phyloP scores from a whole-genome alignment of 2,113 vertebrate genomes.

The Propithecus coquereli region DNA sequence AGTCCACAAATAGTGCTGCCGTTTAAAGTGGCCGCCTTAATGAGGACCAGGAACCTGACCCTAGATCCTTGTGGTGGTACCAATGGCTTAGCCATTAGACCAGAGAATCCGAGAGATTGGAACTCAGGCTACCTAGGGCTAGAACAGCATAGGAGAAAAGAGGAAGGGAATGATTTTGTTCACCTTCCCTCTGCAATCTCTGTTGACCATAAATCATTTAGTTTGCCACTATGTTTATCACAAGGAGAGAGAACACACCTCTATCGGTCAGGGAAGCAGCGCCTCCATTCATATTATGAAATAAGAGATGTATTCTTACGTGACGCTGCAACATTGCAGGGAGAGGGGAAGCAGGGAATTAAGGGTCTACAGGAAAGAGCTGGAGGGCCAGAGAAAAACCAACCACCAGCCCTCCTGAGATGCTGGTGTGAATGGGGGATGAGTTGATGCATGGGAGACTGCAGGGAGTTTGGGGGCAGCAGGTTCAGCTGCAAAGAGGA shows the following conservation, averaged over 20 bases:
- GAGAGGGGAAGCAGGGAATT: background rate
- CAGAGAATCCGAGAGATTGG: no score
- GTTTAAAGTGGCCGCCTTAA: background rate
- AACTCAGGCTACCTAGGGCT: background rate
- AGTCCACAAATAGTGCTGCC: background rate
- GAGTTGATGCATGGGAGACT: rapidly evolving
- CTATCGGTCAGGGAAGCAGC: background rate
- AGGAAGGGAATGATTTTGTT: background rate
- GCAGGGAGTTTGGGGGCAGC: background rate
- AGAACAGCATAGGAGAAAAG: no score
- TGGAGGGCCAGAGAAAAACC: background rate
- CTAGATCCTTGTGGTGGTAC: no score
- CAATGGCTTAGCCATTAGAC: background rate
- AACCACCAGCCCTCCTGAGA: background rate
- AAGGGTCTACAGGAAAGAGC: background rate
- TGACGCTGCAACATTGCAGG: background rate
- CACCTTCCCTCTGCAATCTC: background rate
- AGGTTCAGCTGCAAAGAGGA: background rate
- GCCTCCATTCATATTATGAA: background rate
- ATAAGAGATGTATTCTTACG: background rate
- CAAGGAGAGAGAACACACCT: background rate
- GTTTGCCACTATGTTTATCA: background rate
- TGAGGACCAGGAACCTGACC: background rate
- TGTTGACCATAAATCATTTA: background rate
- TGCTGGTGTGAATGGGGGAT: background rate